phyloP scores from a whole-genome alignment of 1,140 invertebrate species.

The Rhizoglyphus robini region DNA sequence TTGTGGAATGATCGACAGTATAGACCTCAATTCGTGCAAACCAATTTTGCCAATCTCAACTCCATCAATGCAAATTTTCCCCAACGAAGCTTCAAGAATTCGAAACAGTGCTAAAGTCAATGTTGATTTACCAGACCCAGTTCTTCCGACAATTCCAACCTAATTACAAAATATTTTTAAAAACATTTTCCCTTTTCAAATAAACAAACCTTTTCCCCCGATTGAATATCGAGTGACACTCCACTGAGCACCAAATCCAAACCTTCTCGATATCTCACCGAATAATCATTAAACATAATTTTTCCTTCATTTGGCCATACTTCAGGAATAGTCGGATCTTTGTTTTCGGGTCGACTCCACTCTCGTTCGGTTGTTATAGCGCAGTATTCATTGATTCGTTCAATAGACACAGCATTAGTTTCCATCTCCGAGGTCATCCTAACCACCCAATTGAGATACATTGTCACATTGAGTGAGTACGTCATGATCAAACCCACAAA shows the following conservation, averaged over 20 bases:
- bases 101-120: conserved; percentile 41
- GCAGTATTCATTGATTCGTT: conserved; percentile 90
- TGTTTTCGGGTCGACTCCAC: conserved; percentile 13
- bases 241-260: conserved; percentile 33
- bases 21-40: conserved; percentile 67
- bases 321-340: not conserved
- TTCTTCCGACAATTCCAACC: conserved; percentile 44
- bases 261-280: conserved; percentile 30
- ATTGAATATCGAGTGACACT: conserved; percentile 29
- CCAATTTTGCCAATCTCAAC: conserved; percentile 70
- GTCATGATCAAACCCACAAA: conserved; percentile 76
- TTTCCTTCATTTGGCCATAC: conserved; percentile 29
- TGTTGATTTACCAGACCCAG: conserved; percentile 44
- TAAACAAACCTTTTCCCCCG: conserved; percentile 35
- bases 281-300: conserved; percentile 29
- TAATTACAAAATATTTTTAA: too few relatives aligned
- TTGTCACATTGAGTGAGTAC: conserved; percentile 77
- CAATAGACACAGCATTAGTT: conserved; percentile 93
- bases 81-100: conserved; percentile 41
- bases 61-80: conserved; percentile 77
- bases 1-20: conserved; percentile 80
- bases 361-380: conserved; percentile 49
- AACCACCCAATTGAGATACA: conserved; percentile 90
- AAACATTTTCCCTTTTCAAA: too few relatives aligned
- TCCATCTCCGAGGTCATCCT: conserved; percentile 92